These are phyloP conservation scores for Melanostigma gelatinosum DNA, from an alignment of 2,113 vertebrate genomes.

Conservation along the genomic window DNA sequence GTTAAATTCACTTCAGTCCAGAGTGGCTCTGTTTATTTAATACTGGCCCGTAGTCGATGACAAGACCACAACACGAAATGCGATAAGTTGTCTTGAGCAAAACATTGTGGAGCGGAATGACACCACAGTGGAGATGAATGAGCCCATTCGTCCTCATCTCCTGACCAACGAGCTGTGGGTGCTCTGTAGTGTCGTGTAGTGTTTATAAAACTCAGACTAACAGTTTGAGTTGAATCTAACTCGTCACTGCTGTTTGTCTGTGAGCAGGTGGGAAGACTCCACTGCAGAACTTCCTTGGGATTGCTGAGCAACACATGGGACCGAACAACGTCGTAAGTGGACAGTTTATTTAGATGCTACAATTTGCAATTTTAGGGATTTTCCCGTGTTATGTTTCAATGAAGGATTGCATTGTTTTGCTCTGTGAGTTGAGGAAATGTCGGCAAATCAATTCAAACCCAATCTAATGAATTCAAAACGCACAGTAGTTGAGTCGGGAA, in stretches of 20 bases:
- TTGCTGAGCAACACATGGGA: constrained; percentile 96
- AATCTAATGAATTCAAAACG: background rate
- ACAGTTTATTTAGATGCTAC: background rate
- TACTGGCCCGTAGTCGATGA: background rate
- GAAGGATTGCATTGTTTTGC: background rate
- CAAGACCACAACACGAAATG: constrained; percentile 14
- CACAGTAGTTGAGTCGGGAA: background rate
- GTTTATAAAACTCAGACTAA: constrained; percentile 7
- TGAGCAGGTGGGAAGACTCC: constrained; percentile 92
- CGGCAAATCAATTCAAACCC: background rate
- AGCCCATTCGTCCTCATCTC: constrained; percentile 5
- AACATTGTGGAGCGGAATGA: background rate
- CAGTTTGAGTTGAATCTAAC: background rate
- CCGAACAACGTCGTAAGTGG: constrained; percentile 92
- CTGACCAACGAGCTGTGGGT: background rate
- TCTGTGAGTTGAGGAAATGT: background rate
- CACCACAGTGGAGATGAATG: background rate
- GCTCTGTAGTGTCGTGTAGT: background rate
- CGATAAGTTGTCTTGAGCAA: constrained; percentile 1
- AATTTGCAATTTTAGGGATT: background rate
- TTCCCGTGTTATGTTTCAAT: background rate
- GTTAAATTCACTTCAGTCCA: background rate
- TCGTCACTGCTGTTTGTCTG: constrained; percentile 26
- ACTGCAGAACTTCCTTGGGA: constrained; percentile 96
- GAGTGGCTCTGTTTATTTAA: background rate